Evolutionary conservation across 2,113 vertebrate species (phyloP).

Genomic region (Hippocampus barbouri): DNA sequence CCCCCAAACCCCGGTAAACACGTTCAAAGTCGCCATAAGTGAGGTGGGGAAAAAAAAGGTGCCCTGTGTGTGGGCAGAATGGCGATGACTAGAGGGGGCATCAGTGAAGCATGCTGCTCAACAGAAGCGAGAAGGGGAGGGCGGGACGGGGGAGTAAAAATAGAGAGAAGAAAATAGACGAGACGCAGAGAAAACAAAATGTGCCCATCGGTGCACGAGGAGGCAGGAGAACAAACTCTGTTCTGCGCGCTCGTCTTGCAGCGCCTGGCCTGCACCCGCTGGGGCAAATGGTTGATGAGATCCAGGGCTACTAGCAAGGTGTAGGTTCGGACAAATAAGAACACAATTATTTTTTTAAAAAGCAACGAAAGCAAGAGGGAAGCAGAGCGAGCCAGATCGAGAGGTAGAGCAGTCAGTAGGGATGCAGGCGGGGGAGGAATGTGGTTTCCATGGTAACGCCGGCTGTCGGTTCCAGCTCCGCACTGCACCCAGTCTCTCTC

Average conservation of each 20-base stretch:
- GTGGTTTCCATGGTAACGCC: conserved; percentile 80
- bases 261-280: no score
- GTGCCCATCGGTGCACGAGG: not conserved
- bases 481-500: conserved; percentile 72
- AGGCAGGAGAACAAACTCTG: not conserved
- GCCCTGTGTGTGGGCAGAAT: conserved; percentile 62
- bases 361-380: conserved; percentile 60
- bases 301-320: not conserved
- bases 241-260: not conserved
- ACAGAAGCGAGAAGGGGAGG: conserved; percentile 1
- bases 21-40: conserved; percentile 27
- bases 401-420: conserved; percentile 72
- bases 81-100: conserved; percentile 60
- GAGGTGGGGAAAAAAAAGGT: conserved; percentile 37
- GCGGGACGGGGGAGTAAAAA: not conserved
- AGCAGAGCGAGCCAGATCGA: conserved; percentile 48
- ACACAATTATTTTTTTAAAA: conserved; percentile 39
- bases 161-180: conserved; percentile 1
- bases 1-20: conserved; percentile 6
- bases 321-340: not conserved
- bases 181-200: conserved; percentile 29
- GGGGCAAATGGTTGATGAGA: no score
- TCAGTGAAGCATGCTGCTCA: conserved; percentile 4
- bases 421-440: conserved; percentile 82
- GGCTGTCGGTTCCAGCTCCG: conserved; percentile 79